phyloP scores from a whole-genome alignment of 2,113 vertebrate species.

The Eolophus roseicapilla region DNA sequence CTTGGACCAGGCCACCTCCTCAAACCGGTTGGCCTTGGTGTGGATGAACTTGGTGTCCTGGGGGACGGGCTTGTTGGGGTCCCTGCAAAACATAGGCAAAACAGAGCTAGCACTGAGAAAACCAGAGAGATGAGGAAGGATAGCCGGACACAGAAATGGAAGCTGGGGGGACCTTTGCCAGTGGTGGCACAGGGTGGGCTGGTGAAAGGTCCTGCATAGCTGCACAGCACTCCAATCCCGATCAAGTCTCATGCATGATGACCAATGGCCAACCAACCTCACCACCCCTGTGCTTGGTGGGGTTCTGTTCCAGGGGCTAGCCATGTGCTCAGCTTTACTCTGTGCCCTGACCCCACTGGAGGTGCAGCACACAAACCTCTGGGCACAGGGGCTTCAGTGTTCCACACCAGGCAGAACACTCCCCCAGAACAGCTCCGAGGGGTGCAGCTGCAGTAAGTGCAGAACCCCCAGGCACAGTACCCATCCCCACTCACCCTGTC shows the following conservation, averaged over 20 bases:
- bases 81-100: constrained; percentile 72
- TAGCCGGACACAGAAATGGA: background rate
- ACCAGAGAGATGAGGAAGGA: background rate
- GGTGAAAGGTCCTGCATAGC: background rate
- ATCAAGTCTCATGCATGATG: background rate
- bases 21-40: constrained; percentile 98
- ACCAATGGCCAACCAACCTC: background rate
- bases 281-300: background rate
- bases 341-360: background rate
- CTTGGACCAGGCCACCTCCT: constrained; percentile 99
- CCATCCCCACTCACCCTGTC: constrained; percentile 87
- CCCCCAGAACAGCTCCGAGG: fast-evolving
- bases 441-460: background rate
- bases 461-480: background rate
- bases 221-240: background rate
- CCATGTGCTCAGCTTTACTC: background rate
- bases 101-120: background rate
- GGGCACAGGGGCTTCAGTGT: background rate
- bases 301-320: background rate
- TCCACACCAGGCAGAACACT: background rate
- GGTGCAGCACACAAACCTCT: background rate
- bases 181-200: background rate
- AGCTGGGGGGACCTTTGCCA: background rate
- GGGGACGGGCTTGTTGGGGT: constrained; percentile 97
- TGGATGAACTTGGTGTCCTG: constrained; percentile 99